These are phyloP conservation scores for Platycnemis pennipes DNA, from an alignment of 2,888 invertebrate species.

Conservation along the genomic window DNA sequence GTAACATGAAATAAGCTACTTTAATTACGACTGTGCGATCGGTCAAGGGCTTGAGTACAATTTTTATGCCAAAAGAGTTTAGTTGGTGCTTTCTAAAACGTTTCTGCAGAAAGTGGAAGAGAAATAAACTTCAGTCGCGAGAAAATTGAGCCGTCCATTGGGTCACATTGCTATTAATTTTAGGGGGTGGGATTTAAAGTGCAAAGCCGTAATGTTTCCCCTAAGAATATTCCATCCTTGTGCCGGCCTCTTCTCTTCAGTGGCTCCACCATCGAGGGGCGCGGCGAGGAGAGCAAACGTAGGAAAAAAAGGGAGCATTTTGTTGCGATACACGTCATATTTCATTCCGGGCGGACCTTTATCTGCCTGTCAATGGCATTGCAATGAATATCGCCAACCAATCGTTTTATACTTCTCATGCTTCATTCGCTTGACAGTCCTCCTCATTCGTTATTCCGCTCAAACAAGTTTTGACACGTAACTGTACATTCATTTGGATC, in stretches of 20 bases:
- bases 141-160: no score
- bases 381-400: slow-evolving; percentile 66
- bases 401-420: slow-evolving; percentile 68
- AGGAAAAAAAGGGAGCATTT: slow-evolving; percentile 46
- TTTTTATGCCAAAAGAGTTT: no score
- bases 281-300: slow-evolving; percentile 30
- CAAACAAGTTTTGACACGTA: slow-evolving; percentile 67
- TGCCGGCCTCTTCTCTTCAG: background rate
- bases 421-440: slow-evolving; percentile 65
- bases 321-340: slow-evolving; percentile 54
- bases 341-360: slow-evolving; percentile 55
- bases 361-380: slow-evolving; percentile 66
- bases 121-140: no score
- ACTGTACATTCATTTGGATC: slow-evolving; percentile 63
- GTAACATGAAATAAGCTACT: no score
- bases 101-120: no score
- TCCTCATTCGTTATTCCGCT: slow-evolving; percentile 66
- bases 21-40: no score
- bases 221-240: slow-evolving; percentile 33
- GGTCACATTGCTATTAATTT: background rate
- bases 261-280: background rate
- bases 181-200: background rate
- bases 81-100: no score
- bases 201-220: background rate
- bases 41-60: no score